Base-by-base conservation (phyloP, 2,797 vertebrate species). In the Sebastes reedi region DNA sequence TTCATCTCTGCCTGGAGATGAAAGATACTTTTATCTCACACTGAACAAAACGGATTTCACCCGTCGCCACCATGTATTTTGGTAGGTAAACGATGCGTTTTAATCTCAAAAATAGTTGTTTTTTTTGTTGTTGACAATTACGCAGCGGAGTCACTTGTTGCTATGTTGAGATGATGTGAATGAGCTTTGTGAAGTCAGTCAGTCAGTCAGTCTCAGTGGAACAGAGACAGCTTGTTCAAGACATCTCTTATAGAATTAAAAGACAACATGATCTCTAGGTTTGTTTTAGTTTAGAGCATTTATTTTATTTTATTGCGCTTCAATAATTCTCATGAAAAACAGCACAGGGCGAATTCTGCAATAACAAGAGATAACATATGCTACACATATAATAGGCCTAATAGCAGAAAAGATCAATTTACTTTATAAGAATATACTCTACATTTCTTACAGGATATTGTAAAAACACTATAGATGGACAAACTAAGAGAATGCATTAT, bases 91-190 rank as follows among this genome's bases (percentile, higher is more conserved):
- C 58, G 55, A 52, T 11, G 24, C 72, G 11, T 60, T 86, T 82
- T 56, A 0, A 24, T 78, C 29, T 67, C 11, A 4, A 2, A 2
- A 6, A n/a, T 67, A 61, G 24, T 22, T 5, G 42, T 50, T 75
- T 20, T 20, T 20, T 2, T 16, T 39, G 12, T 46, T 36, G 32
- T 32, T 27, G 36, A 11, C 22, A 5, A 29, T 34, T 50, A 54
- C 18, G 83, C 72, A 50, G 68, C 42, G 18, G 67, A 85, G 56
- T 77, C 89, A 94, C 93, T 92, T 94, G 93, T 94, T 94, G 92
- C 91, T 87, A 67, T 71, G 80, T 79, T 81, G 62, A 52, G 60
- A 74, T 22, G 65, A 79, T 79, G 66, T 25, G 36, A 39, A 39
- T 39, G 50, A 76, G 75, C 75, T 73, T 29, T n/a, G 61, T 42